A percentile compares a stretch with the other conserved stretches of the same genome.
Evolutionary conservation across 2,113 vertebrate genomes (phyloP).

Genomic region (Corvus cornix): DNA sequence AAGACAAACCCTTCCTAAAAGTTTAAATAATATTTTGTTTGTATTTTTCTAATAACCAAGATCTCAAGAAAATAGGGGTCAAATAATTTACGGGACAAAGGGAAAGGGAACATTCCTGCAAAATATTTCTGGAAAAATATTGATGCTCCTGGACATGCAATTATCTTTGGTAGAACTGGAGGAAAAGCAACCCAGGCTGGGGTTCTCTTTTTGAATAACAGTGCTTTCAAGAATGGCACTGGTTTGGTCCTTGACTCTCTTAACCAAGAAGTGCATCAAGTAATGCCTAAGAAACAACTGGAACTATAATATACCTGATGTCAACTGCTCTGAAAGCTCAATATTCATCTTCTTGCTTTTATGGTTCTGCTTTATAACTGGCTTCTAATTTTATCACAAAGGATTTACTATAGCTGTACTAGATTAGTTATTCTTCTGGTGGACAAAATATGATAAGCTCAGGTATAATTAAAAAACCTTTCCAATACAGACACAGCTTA

Average conservation of each 20-base stretch:
- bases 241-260: background rate
- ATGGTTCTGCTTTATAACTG: background rate
- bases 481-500: background rate
- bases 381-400: background rate
- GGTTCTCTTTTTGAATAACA: background rate
- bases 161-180: background rate
- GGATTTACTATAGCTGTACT: background rate
- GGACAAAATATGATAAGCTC: background rate
- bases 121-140: background rate
- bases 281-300: background rate
- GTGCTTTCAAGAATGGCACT: background rate
- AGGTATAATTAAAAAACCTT: background rate
- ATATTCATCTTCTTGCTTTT: background rate
- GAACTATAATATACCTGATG: background rate
- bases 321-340: background rate
- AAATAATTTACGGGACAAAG: background rate
- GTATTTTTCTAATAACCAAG: background rate
- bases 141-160: background rate
- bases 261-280: background rate
- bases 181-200: background rate
- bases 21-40: background rate
- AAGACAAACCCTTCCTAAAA: background rate
- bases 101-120: background rate
- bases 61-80: background rate
- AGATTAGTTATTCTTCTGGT: background rate